Base-by-base conservation (phyloP, 2,797 vertebrate species). In the Lepidocolaptes lacrymiger region DNA sequence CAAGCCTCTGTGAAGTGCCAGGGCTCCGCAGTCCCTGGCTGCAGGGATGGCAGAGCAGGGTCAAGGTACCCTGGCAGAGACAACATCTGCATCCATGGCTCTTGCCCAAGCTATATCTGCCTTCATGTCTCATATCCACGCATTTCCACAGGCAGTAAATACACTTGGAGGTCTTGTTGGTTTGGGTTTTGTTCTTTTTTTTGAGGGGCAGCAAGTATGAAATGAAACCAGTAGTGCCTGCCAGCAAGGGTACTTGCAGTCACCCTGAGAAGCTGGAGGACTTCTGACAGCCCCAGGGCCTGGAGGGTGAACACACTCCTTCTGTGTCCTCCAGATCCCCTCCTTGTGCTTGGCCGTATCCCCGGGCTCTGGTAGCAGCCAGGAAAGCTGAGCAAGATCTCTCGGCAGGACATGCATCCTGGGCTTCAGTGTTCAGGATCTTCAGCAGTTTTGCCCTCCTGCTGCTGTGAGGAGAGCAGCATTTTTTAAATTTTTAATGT, bases 401-500 rank as follows among this genome's bases (percentile, higher is more conserved):
- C 37, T 2, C 0, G 1, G 46, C 41, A 26, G 14, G 14, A 86
- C 32, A 43, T 39, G 10, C 1, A 1, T 49, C 54, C 68, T 30
- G 20, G 21, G 28, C 28, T 91, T 67, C 59, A 52, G 66, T n/a
- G 26, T 39, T 51, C 58, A 82, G 44, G 23, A 88, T 43, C 43
- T 85, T 52, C 71, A 77, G 54, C 43, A 73, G 39, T 73, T 88
- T 66, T 56, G 27, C 37, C 59, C 34, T 55, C 34, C 41, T 81
- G 83, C 81, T 86, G 48, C 86, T 66, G 59, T 28, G n/a, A 92
- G 27, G 59, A 94, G 36, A 90, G 52, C 24, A 63, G 67, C 4
- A 48, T 30, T 2, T 32, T 91, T 89, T 85, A 19, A 67, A 74
- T 84, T 85, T 89, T 91, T 85, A 78, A 91, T 88, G 87, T 68